Evolutionary conservation across 2,888 invertebrate species (phyloP).

Genomic region (Teleogryllus oceanicus): DNA sequence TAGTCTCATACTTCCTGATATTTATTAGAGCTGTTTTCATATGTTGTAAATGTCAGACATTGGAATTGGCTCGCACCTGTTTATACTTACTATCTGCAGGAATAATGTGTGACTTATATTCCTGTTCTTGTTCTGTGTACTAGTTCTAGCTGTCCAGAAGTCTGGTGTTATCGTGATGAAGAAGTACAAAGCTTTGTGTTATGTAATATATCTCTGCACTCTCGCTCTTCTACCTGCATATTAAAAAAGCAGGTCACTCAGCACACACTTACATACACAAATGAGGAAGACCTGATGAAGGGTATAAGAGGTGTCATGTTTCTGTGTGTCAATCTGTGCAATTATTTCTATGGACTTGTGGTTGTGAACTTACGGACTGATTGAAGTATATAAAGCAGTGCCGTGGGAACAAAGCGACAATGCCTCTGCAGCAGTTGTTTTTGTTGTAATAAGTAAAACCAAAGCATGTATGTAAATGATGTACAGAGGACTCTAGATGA

Average conservation of each 20-base stretch:
- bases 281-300: constrained; percentile 27
- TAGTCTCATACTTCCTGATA: neutral
- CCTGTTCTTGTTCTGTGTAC: constrained; percentile 26
- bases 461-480: constrained; percentile 37
- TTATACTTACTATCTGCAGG: constrained; percentile 12
- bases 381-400: constrained; percentile 12
- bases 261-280: constrained; percentile 27
- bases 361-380: constrained; percentile 37
- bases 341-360: constrained; percentile 36
- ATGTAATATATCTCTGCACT: constrained; percentile 32
- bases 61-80: neutral
- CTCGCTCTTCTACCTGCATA: constrained; percentile 22
- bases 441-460: constrained; percentile 35
- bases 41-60: neutral
- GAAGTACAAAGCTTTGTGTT: constrained; percentile 37
- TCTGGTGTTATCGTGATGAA: constrained; percentile 37
- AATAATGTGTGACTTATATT: constrained; percentile 19
- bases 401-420: constrained; percentile 23
- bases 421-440: constrained; percentile 35
- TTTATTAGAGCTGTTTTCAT: neutral
- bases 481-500: constrained; percentile 33
- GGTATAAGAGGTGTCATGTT: constrained; percentile 28
- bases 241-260: constrained; percentile 12
- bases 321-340: constrained; percentile 35
- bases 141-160: constrained; percentile 30